Conservation (phyloP, 1,140 invertebrate genomes). For the Drosophila equinoxialis region DNA sequence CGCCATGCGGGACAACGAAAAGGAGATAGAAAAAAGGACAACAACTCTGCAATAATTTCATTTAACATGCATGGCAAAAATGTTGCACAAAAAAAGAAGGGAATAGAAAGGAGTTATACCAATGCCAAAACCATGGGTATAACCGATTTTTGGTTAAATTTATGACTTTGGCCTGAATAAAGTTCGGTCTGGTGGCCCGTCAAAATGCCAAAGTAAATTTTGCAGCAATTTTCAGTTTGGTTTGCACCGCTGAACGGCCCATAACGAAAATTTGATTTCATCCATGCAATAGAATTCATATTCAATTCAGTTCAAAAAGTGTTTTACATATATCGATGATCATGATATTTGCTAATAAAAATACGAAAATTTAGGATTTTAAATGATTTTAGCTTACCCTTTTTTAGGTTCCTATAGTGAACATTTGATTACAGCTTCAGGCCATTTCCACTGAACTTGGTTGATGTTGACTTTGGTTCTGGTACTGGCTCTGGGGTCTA, state of each 20-base stretch:
- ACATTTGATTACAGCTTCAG: slow-evolving; percentile 64
- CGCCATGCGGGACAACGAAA: slow-evolving; percentile 45
- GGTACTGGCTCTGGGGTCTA: slow-evolving; percentile 32
- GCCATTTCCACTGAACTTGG: slow-evolving; percentile 28
- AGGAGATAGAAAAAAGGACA: not conserved
- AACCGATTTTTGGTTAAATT: slow-evolving; percentile 57
- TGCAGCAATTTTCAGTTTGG: slow-evolving; percentile 47
- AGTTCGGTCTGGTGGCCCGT: slow-evolving; percentile 42
- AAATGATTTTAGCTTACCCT: no score
- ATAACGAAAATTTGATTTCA: not conserved
- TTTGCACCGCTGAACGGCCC: slow-evolving; percentile 16
- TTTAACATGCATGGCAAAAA: slow-evolving; percentile 72
- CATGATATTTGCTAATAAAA: no score
- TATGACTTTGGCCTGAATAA: slow-evolving; percentile 69
- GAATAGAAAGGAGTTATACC: not conserved
- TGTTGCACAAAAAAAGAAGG: slow-evolving; percentile 5
- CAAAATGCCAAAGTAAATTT: slow-evolving; percentile 71
- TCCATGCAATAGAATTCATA: not conserved
- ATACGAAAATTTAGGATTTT: no score
- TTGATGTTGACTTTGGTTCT: not conserved
- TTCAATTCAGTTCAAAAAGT: not conserved
- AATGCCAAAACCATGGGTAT: slow-evolving; percentile 4
- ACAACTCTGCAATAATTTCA: slow-evolving; percentile 74
- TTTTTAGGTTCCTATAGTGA: slow-evolving; percentile 22
- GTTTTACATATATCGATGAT: no score